Percentiles rank a stretch among this genome's conserved stretches.
Conservation (phyloP, 1,140 invertebrate genomes). For the Bombus confusus region DNA sequence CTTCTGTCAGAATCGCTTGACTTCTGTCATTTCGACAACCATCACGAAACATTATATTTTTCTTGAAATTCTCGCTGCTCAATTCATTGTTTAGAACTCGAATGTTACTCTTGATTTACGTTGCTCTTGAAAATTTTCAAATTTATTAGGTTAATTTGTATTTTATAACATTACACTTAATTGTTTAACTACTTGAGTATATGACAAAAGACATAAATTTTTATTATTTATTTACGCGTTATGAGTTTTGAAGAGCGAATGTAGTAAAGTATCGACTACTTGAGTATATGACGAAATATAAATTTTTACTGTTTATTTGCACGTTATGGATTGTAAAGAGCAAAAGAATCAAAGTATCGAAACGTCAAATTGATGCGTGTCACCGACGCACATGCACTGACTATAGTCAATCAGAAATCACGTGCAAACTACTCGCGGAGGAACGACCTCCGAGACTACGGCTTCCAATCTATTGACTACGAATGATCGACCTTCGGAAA, state of each 20-base stretch:
- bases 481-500: slow-evolving; percentile 18
- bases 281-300: neutral
- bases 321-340: neutral
- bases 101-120: neutral
- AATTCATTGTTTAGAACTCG: neutral
- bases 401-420: slow-evolving; percentile 17
- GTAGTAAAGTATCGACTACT: neutral
- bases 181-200: neutral
- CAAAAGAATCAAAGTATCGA: neutral
- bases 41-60: slow-evolving; percentile 5
- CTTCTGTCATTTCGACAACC: neutral
- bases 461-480: slow-evolving; percentile 6
- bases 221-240: neutral
- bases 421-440: slow-evolving; percentile 23
- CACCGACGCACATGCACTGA: slow-evolving; percentile 30
- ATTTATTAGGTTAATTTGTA: neutral
- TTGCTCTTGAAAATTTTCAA: neutral
- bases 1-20: neutral
- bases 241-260: neutral
- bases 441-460: neutral
- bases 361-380: slow-evolving; percentile 1
- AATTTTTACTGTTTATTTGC: neutral
- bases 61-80: neutral
- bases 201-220: neutral
- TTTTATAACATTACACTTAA: neutral